Conservation (phyloP, 1,140 invertebrate species). For the Leptopilina boulardi region DNA sequence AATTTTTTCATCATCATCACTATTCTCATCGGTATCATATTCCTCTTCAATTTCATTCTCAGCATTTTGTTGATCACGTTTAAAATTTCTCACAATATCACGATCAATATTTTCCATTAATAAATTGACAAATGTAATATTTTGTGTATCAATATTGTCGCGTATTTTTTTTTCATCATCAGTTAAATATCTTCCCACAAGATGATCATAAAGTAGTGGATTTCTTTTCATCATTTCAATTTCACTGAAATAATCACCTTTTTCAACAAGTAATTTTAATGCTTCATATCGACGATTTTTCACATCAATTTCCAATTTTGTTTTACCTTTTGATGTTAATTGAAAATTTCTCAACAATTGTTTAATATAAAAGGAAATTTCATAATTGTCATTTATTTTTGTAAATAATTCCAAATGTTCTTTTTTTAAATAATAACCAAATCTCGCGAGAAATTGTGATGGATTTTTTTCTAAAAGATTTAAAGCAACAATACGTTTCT, state of each 20-base stretch:
- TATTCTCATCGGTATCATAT: constrained; percentile 60
- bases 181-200: constrained; percentile 89
- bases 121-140: constrained; percentile 81
- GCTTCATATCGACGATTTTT: constrained; percentile 91
- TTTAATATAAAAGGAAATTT: constrained; percentile 79
- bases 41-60: constrained; percentile 78
- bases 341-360: constrained; percentile 77
- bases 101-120: constrained; percentile 83
- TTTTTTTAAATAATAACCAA: constrained; percentile 83
- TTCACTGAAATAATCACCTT: constrained; percentile 91
- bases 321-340: constrained; percentile 61
- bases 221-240: constrained; percentile 94
- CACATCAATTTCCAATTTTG: constrained; percentile 77
- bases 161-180: constrained; percentile 83
- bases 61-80: constrained; percentile 80
- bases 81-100: constrained; percentile 79
- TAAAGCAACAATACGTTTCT: constrained; percentile 84
- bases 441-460: constrained; percentile 83
- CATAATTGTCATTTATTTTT: constrained; percentile 74
- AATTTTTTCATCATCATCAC: constrained; percentile 59
- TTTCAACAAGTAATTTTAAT: constrained; percentile 84
- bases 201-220: constrained; percentile 91
- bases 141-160: constrained; percentile 77
- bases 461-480: constrained; percentile 82
- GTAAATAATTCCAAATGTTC: constrained; percentile 83